Evolutionary conservation across 1,140 invertebrate genomes (phyloP), one percentile per base, ranked within the genome.

Genomic region (Luehdorfia chinensis): DNA sequence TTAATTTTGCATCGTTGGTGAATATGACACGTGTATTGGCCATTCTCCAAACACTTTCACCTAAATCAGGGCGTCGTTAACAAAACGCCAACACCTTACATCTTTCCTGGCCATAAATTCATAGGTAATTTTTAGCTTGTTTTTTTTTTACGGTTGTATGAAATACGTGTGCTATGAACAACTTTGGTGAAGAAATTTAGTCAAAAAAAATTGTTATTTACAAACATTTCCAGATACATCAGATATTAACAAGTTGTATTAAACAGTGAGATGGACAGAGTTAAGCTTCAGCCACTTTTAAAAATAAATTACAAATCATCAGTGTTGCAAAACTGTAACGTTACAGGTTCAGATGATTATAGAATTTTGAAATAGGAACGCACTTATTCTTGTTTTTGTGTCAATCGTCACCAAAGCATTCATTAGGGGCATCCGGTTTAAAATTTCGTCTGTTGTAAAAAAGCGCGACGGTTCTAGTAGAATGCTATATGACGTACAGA

Each of bases 1-100:
- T 75, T 75, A 69, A 73, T 73, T 72, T 62, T 55, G 23, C 55
- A 69, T 57, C 66, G 62, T 60, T 63, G 54, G 54, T 63, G 51
- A 55, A 67, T 47, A 71, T 75, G 62, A 72, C 55, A 66, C 66
- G 59, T 62, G 50, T 70, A 60, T 71, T 84, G 80, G 75, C 72
- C 37, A 33, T 33, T 32, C 43, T 64, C 75, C 80, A 84, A 75
- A 48, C 48, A 77, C 75, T 80, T 73, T 81, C 74, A 65, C 63
- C 66, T 60, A 68, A 68, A 73, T 70, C 59, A 62, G 50, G 52
- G 48, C 48, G 41, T 49, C 48, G 56, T 59, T 66, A 58, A 69
- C 60, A 64, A 72, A 61, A 64, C 32, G 49, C 47, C 54, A 56
- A 50, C 55, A 55, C 61, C 50, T 47, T 25, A 34, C 30, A 34